Base-by-base conservation (phyloP, 2,113 vertebrate species). In the Sakesphorus luctuosus region DNA sequence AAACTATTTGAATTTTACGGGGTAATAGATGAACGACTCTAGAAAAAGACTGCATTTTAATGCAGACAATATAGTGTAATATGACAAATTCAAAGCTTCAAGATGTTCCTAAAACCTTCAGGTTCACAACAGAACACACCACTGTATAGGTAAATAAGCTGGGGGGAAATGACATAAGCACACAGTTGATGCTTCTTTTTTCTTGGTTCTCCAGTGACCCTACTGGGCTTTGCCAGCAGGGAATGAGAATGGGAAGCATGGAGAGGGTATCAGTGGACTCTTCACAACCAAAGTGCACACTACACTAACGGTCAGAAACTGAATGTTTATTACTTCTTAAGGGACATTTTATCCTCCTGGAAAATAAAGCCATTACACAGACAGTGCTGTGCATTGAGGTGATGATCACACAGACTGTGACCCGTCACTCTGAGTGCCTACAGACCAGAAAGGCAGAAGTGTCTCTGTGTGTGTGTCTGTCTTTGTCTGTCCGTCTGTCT, bases 301-400 rank as follows among this genome's bases (percentile, higher is more conserved):
- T 35, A 46, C 9, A 59, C 4, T 16, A 26, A 56, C 15, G 11
- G 28, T 29, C 35, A 49, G 15, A 76, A 79, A 36, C 9, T 4
- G 68, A 79, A 55, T 3, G 6, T 16, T 58, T 31, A 61, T 78
- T 75, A 85, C 35, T 17, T 67, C 19, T 73, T 47, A 77, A 35
- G 18, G 44, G 11, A 10, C 65, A 19, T 36, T 68, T 93, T 65
- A 85, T 36, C 35, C 49, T 47, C 72, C 58, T 56, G 31, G 52
- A 82, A 89, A 87, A 71, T 0, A 15, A 73, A 56, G 10, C 25
- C 61, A 53, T 38, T 53, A 33, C 0, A 0, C 1, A 61, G 78
- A 52, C 24, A 72, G 50, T 4, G 49, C 1, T 75, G 44, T 49
- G 25, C 68, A 49, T 16, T 31, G 35, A 72, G 69, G 38, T 0